A percentile compares a stretch with the other conserved stretches of the same genome.
These are phyloP conservation scores for Perca fluviatilis DNA, from an alignment of 2,113 vertebrate species.

Conservation along the genomic window DNA sequence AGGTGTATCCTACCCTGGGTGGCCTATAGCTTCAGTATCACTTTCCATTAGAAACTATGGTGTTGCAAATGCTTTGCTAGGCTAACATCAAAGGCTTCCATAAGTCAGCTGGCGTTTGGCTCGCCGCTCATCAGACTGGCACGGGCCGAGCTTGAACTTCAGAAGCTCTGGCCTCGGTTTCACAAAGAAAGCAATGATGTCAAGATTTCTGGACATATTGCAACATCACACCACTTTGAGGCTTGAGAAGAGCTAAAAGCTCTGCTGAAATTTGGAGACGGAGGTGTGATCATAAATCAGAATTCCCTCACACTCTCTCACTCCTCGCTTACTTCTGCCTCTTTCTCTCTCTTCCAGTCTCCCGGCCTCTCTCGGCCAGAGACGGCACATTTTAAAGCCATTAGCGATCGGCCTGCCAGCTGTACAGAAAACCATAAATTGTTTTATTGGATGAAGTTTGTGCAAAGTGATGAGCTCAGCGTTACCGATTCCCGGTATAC, in stretches of 20 bases:
- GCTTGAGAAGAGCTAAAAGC: conserved; percentile 63
- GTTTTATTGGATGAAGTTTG: conserved; percentile 86
- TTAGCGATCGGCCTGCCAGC: conserved; percentile 82
- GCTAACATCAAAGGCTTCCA: conserved; percentile 61
- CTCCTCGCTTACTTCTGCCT: conserved; percentile 48
- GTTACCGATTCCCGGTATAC: conserved; percentile 76
- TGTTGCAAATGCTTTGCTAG: conserved; percentile 12
- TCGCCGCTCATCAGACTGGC: conserved; percentile 54
- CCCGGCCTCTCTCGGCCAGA: conserved; percentile 60
- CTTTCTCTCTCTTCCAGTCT: conserved; percentile 34
- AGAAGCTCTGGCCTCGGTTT: conserved; percentile 61
- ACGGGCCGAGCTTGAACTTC: conserved; percentile 45
- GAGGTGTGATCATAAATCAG: conserved; percentile 72
- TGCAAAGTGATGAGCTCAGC: conserved; percentile 85
- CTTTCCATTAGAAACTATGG: conserved; percentile 13
- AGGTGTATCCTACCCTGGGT: conserved; percentile 44
- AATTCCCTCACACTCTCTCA: conserved; percentile 64
- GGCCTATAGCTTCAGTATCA: conserved; percentile 42
- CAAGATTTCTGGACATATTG: conserved; percentile 69
- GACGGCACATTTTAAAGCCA: conserved; percentile 86
- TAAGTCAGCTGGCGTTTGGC: conserved; percentile 73
- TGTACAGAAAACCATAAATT: conserved; percentile 86
- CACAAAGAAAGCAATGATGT: conserved; percentile 75
- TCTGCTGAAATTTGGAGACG: conserved; percentile 49
- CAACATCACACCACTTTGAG: conserved; percentile 66